Evolutionary conservation across 2,888 invertebrate species (phyloP).

Genomic region (Epiperipatus broadwayi): DNA sequence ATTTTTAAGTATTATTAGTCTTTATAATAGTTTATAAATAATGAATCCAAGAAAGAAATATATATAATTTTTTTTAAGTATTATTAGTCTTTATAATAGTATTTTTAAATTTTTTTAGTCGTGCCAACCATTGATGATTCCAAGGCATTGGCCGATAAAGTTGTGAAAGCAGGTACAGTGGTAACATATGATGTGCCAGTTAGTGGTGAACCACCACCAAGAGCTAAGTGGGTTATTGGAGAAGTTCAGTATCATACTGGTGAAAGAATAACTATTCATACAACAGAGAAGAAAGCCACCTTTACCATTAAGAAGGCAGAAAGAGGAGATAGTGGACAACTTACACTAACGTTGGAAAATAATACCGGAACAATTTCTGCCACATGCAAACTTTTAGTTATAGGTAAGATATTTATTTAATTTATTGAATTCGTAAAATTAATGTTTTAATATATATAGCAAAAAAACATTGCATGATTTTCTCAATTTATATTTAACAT

Average conservation of each 20-base stretch:
- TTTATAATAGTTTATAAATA: too few species aligned
- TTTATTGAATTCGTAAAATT: too few species aligned
- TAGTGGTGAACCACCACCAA: conserved; percentile 80
- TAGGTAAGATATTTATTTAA: conserved; percentile 45
- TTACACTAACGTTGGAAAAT: conserved; percentile 70
- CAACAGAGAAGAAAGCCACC: conserved; percentile 71
- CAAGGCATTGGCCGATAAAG: conserved; percentile 54
- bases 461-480: too few species aligned
- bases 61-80: too few species aligned
- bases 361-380: conserved; percentile 86
- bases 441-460: too few species aligned
- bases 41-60: too few species aligned
- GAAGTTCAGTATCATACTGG: conserved; percentile 48
- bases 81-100: neutral
- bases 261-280: conserved; percentile 61
- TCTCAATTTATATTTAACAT: too few species aligned
- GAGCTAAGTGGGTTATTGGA: conserved; percentile 53
- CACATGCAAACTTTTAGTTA: conserved; percentile 73
- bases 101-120: conserved; percentile 21
- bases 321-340: conserved; percentile 79
- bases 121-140: too few species aligned
- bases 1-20: too few species aligned
- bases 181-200: conserved; percentile 89
- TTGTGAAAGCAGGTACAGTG: conserved; percentile 78
- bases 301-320: conserved; percentile 64